Conservation (phyloP, 2,888 invertebrate genomes). For the Catonia carolina region DNA sequence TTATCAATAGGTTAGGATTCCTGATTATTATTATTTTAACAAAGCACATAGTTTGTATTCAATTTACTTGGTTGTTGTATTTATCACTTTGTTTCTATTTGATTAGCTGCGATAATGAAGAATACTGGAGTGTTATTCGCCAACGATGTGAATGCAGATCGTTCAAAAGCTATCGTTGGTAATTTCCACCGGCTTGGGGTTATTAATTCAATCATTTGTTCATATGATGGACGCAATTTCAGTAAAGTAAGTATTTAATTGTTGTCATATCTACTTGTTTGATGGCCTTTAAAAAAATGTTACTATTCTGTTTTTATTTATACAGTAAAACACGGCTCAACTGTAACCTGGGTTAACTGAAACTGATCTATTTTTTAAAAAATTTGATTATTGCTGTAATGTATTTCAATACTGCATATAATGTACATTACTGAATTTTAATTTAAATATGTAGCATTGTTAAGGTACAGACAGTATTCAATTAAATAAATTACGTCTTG, state of each 20-base stretch:
- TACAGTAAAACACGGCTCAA: neutral
- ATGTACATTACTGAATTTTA: no score
- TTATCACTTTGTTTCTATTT: conserved; percentile 27
- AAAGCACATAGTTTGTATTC: no score
- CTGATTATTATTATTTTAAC: no score
- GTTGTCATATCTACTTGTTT: neutral
- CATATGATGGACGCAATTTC: conserved; percentile 83
- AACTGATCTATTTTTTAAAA: no score
- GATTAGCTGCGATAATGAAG: conserved; percentile 86
- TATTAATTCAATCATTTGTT: conserved; percentile 84
- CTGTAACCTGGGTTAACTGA: no score
- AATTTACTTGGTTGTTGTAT: no score
- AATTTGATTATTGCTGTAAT: no score
- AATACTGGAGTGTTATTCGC: conserved; percentile 95
- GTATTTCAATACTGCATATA: no score
- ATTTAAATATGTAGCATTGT: no score
- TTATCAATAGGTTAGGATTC: no score
- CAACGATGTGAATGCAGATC: conserved; percentile 87
- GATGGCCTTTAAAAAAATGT: neutral
- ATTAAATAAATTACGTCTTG: no score
- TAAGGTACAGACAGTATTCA: no score
- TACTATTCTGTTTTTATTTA: neutral
- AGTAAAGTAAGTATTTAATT: conserved; percentile 47
- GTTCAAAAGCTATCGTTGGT: conserved; percentile 87
- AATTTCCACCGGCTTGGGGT: conserved; percentile 96